Percentiles rank a stretch among this genome's conserved stretches.
These are phyloP conservation scores for Rhinolophus sinicus DNA, from an alignment of 2,113 vertebrate species.

Conservation along the genomic window DNA sequence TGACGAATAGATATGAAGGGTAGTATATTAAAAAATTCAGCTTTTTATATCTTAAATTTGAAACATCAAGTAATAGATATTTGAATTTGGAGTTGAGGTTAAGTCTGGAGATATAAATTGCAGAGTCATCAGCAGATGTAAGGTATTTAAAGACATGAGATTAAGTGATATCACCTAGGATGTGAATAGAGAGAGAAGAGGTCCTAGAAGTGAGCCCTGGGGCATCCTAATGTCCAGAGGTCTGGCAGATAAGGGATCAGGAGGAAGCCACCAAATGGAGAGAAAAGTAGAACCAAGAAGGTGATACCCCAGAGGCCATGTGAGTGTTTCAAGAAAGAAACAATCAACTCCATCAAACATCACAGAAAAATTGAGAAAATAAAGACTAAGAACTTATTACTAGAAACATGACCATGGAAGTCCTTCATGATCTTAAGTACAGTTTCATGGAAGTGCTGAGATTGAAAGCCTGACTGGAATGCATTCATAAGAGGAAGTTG, in stretches of 20 bases:
- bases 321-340: conserved; percentile 34
- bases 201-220: not conserved
- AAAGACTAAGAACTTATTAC: conserved; percentile 41
- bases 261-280: not conserved
- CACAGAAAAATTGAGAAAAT: not conserved
- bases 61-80: conserved; percentile 7
- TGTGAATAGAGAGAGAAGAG: not conserved
- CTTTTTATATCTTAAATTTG: conserved; percentile 13
- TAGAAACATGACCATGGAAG: not conserved
- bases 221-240: not conserved
- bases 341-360: not conserved
- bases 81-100: not conserved
- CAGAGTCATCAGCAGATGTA: not conserved
- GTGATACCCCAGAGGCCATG: not conserved
- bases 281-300: not conserved
- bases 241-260: not conserved
- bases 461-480: not conserved
- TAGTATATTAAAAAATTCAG: not conserved
- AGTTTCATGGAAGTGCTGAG: not conserved
- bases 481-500: not conserved
- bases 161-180: not conserved
- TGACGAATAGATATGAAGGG: not conserved
- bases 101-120: not conserved
- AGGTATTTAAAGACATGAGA: not conserved
- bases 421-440: not conserved